Evolutionary conservation across 2,888 invertebrate species (phyloP), one percentile per base, ranked within the genome.

Genomic region (Lapara coniferarum): DNA sequence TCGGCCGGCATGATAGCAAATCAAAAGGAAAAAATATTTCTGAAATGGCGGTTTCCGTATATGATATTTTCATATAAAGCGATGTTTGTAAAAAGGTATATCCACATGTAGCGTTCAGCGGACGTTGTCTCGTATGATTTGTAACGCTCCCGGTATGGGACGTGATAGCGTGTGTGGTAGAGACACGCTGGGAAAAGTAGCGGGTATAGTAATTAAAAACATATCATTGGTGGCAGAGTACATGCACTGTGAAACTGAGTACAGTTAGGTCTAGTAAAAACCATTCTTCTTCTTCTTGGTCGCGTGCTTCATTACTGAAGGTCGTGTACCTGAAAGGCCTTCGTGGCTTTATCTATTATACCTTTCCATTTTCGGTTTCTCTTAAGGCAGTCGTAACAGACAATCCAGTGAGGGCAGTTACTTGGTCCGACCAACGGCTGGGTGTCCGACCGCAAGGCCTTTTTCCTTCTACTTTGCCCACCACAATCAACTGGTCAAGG

Each of bases 61-160:
- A 52, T 14, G 25, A 52, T 66, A 51, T 51, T 52, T 53, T 52
- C 52, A 37, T 66, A 66, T 52, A 52, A 66, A 66, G 51, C 10
- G 53, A 30, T 66, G 53, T 66, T 14, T 66, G 30, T 66, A 52
- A 51, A 66, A 66, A 66, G 53, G 30, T 66, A 66, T 66, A 66
- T 66, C 37, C 49, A 49, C 59, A 59, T 59, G 59, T 59, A 46
- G 63, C 46, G 57, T 59, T 52, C 58, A 59, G 66, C 69, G 56
- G 56, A 52, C 66, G 80, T 82, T 87, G 87, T 86, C 88, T 77
- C 78, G 82, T 88, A 91, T 92, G 92, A 92, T 92, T 92, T 92
- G 92, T 90, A 88, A 89, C 85, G 91, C 91, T 90, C 89, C 90
- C 85, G 85, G 82, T 76, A 59, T 68, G 71, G 79, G 83, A 91